Conservation (phyloP, 2,888 invertebrate species). For the Chirona hameri region DNA sequence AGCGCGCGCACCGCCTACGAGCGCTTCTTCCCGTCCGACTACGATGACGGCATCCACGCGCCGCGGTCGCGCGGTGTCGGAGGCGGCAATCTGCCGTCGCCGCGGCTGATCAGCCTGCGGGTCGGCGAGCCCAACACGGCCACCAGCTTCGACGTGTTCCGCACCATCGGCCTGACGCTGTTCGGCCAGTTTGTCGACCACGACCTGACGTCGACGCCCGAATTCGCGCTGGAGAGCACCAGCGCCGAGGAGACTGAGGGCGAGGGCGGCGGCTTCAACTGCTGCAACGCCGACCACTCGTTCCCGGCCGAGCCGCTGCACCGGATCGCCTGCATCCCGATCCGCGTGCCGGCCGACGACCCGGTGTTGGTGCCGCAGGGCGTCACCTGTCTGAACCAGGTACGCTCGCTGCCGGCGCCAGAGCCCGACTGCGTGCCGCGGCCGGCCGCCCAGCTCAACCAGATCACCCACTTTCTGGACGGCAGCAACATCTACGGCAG, state of each 20-base stretch:
- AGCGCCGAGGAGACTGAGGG: neutral
- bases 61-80: neutral
- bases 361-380: slow-evolving; percentile 51
- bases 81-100: neutral
- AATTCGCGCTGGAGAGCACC: neutral
- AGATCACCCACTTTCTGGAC: slow-evolving; percentile 51
- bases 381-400: slow-evolving; percentile 65
- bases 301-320: neutral
- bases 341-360: slow-evolving; percentile 58
- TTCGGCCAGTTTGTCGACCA: slow-evolving; percentile 40
- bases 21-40: slow-evolving; percentile 3
- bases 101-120: neutral
- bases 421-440: slow-evolving; percentile 36
- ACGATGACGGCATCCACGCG: neutral
- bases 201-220: slow-evolving; percentile 36
- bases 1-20: neutral
- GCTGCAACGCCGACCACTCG: neutral
- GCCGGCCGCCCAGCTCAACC: slow-evolving; percentile 24
- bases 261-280: neutral
- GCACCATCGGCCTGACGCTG: slow-evolving; percentile 38
- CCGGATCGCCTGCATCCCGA: slow-evolving; percentile 62
- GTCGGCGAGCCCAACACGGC: neutral
- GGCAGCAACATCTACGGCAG: slow-evolving; percentile 72
- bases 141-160: neutral
- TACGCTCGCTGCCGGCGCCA: slow-evolving; percentile 50